A percentile compares a stretch with the other conserved stretches of the same genome.
phyloP scores from a whole-genome alignment of 2,888 invertebrate genomes.

The Cheilosia vernalis region DNA sequence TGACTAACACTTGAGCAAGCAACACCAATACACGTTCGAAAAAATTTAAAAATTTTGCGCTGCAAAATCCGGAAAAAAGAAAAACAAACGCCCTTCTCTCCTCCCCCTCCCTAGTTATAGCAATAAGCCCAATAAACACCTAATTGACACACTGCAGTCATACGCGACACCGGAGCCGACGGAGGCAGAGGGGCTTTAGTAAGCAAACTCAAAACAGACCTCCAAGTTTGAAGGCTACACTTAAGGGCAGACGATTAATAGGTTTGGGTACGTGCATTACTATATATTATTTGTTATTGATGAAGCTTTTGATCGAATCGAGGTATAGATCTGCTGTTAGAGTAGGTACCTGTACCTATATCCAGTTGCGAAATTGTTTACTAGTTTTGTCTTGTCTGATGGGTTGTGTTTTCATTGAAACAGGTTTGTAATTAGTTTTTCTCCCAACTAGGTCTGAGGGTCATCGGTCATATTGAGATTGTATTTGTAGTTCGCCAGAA shows the following conservation, averaged over 20 bases:
- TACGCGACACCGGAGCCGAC: background rate
- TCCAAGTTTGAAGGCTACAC: constrained; percentile 46
- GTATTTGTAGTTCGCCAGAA: background rate
- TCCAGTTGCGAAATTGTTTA: constrained; percentile 60
- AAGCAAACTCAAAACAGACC: constrained; percentile 39
- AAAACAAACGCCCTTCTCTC: constrained; percentile 4
- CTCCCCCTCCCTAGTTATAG: background rate
- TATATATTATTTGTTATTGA: constrained; percentile 47
- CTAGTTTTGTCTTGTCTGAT: constrained; percentile 51
- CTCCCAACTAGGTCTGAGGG: constrained; percentile 22
- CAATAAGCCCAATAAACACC: constrained; percentile 6
- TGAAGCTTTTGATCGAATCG: constrained; percentile 47
- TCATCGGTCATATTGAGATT: constrained; percentile 33
- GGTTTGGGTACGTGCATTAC: constrained; percentile 21
- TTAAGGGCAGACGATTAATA: constrained; percentile 62
- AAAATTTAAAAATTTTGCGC: constrained; percentile 24
- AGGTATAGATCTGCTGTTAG: constrained; percentile 19
- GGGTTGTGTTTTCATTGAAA: constrained; percentile 4
- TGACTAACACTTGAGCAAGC: constrained; percentile 19
- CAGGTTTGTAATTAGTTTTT: no score
- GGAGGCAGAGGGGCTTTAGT: background rate
- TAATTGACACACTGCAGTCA: constrained; percentile 37
- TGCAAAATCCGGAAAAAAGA: constrained; percentile 29
- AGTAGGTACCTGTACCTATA: background rate
- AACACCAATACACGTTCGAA: background rate